A percentile compares a stretch with the other conserved stretches of the same genome.
These are phyloP conservation scores for Oxygymnocypris stewartii DNA, from an alignment of 2,113 vertebrate species.

Conservation along the genomic window DNA sequence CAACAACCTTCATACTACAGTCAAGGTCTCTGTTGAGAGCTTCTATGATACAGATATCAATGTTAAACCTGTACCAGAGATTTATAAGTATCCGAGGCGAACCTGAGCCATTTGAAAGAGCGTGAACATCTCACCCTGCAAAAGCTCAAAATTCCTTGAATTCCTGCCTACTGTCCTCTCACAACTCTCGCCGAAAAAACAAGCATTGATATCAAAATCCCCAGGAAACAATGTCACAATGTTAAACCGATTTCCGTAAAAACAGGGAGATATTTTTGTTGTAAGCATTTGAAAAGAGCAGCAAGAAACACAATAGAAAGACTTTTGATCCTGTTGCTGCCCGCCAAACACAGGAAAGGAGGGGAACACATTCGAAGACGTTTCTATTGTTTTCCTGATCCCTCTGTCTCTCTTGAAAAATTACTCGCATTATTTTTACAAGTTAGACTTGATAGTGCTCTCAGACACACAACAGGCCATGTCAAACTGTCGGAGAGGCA, in stretches of 20 bases:
- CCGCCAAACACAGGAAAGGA: slow-evolving; percentile 44
- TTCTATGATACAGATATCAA: not conserved
- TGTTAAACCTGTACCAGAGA: not conserved
- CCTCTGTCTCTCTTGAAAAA: slow-evolving; percentile 23
- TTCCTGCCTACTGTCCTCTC: slow-evolving; percentile 15
- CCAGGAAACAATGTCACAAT: slow-evolving; percentile 23
- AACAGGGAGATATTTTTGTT: slow-evolving; percentile 24
- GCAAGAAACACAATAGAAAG: slow-evolving; percentile 36
- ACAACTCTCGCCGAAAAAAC: slow-evolving; percentile 14
- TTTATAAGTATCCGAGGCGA: not conserved
- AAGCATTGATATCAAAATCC: slow-evolving; percentile 36
- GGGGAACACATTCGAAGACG: not conserved
- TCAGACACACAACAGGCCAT: not conserved
- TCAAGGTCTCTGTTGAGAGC: not conserved
- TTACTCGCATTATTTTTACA: not conserved
- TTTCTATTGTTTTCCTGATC: slow-evolving; percentile 46
- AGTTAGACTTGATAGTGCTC: not conserved
- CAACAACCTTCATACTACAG: not conserved
- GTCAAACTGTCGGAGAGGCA: not conserved
- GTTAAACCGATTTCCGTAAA: slow-evolving; percentile 41
- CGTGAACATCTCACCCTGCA: slow-evolving; percentile 18
- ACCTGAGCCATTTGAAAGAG: slow-evolving; percentile 9
- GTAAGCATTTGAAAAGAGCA: not conserved
- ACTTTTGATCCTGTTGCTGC: slow-evolving; percentile 7
- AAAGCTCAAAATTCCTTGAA: slow-evolving; percentile 40